Percentiles rank a stretch among this genome's conserved stretches.
Evolutionary conservation across 2,113 vertebrate genomes (phyloP).

Genomic region (Blennius ocellaris): DNA sequence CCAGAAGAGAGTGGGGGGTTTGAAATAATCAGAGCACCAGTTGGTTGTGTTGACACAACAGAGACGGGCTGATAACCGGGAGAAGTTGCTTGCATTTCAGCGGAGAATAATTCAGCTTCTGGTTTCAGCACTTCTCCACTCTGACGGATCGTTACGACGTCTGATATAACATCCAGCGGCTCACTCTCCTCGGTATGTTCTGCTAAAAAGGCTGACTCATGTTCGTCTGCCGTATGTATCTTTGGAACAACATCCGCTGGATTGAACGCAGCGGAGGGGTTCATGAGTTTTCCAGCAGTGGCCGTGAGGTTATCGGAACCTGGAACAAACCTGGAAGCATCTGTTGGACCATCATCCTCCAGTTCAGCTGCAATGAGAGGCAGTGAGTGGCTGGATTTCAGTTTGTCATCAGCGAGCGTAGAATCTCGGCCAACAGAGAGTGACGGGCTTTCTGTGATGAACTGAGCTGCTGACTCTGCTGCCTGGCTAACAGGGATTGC

Average conservation of each 20-base stretch:
- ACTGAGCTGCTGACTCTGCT: conserved; percentile 5
- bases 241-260: conserved; percentile 46
- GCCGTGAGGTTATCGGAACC: conserved; percentile 2
- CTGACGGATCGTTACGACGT: not conserved
- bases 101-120: conserved; percentile 1
- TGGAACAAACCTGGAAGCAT: not conserved
- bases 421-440: conserved; percentile 1
- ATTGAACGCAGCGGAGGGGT: conserved; percentile 23
- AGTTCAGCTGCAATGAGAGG: not conserved
- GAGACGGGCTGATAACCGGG: not conserved
- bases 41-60: not conserved
- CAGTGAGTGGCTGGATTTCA: not conserved
- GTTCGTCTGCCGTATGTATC: conserved; percentile 18
- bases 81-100: conserved; percentile 2
- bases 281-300: not conserved
- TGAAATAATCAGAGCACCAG: not conserved
- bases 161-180: not conserved
- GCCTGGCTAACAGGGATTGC: not conserved
- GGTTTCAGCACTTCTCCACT: not conserved
- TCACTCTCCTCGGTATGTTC: not conserved
- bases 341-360: not conserved
- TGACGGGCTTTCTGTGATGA: not conserved
- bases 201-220: not conserved
- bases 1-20: conserved; percentile 29
- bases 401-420: not conserved